phyloP scores from a whole-genome alignment of 2,797 vertebrate species.

The Ctenopoma multispine region DNA sequence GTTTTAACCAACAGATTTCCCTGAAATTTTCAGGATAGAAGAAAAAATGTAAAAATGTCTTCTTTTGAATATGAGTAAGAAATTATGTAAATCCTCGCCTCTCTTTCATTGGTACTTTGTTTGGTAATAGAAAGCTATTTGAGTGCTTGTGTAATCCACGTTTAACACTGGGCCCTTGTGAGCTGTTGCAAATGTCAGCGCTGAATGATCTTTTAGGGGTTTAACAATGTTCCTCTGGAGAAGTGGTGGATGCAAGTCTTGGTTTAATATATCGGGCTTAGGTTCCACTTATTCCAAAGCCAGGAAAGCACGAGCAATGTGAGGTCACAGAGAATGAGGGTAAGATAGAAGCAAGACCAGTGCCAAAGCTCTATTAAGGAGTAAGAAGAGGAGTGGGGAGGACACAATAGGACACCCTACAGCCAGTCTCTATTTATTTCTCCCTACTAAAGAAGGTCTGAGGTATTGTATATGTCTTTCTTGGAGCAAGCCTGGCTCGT shows the following conservation, averaged over 20 bases:
- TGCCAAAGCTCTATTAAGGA: slow-evolving; percentile 78
- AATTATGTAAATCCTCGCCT: slow-evolving; percentile 39
- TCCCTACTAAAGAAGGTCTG: slow-evolving; percentile 62
- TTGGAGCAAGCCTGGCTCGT: slow-evolving; percentile 64
- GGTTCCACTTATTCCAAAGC: slow-evolving; percentile 68
- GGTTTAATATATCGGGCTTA: slow-evolving; percentile 75
- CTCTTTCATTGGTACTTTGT: slow-evolving; percentile 34
- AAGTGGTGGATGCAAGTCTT: slow-evolving; percentile 63
- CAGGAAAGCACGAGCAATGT: slow-evolving; percentile 67
- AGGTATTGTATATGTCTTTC: slow-evolving; percentile 71
- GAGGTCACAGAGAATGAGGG: slow-evolving; percentile 72
- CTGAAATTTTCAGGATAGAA: slow-evolving; percentile 34
- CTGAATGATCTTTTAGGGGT: slow-evolving; percentile 59
- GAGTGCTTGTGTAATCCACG: slow-evolving; percentile 52
- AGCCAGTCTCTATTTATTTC: slow-evolving; percentile 51
- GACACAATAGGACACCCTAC: slow-evolving; percentile 49
- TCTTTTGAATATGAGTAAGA: slow-evolving; percentile 48
- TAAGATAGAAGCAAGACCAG: slow-evolving; percentile 50
- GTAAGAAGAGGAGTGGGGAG: slow-evolving; percentile 63
- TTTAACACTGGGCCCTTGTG: slow-evolving; percentile 40
- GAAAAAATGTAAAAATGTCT: slow-evolving; percentile 42
- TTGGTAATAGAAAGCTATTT: slow-evolving; percentile 34
- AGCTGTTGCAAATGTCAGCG: slow-evolving; percentile 47
- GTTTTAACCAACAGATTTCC: slow-evolving; percentile 42
- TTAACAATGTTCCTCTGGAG: slow-evolving; percentile 56